Conservation (phyloP, 2,888 invertebrate species). For the Tubiluchus corallicola region DNA sequence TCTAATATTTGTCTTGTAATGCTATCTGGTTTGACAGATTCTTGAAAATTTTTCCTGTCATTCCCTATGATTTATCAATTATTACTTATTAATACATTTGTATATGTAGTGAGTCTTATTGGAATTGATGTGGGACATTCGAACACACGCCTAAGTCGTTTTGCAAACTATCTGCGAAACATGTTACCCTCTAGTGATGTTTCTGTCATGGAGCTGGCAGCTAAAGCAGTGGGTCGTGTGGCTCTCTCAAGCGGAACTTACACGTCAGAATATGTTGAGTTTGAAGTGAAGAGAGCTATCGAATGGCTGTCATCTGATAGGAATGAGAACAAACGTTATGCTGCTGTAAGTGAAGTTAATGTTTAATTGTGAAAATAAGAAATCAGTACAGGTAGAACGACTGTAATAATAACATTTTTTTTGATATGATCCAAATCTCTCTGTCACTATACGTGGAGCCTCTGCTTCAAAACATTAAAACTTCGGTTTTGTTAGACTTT, state of each 20-base stretch:
- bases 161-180: constrained; percentile 77
- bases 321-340: constrained; percentile 73
- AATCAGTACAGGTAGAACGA: too few species aligned
- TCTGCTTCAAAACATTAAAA: too few species aligned
- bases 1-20: too few species aligned
- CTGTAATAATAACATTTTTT: too few species aligned
- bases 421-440: neutral
- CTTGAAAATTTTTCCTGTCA: too few species aligned
- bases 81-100: neutral
- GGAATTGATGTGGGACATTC: constrained; percentile 82
- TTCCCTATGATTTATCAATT: too few species aligned
- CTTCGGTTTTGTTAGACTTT: too few species aligned
- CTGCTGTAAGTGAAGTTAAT: constrained; percentile 46
- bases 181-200: constrained; percentile 74
- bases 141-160: constrained; percentile 68
- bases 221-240: constrained; percentile 79
- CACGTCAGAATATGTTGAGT: constrained; percentile 91
- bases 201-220: constrained; percentile 84
- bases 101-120: constrained; percentile 59
- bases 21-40: too few species aligned
- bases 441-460: too few species aligned
- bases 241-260: constrained; percentile 65
- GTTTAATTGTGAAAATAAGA: too few species aligned
- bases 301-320: constrained; percentile 78
- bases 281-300: constrained; percentile 84